These are phyloP conservation scores for Ochotona curzoniae DNA, from an alignment of 2,113 vertebrate species.

Conservation along the genomic window DNA sequence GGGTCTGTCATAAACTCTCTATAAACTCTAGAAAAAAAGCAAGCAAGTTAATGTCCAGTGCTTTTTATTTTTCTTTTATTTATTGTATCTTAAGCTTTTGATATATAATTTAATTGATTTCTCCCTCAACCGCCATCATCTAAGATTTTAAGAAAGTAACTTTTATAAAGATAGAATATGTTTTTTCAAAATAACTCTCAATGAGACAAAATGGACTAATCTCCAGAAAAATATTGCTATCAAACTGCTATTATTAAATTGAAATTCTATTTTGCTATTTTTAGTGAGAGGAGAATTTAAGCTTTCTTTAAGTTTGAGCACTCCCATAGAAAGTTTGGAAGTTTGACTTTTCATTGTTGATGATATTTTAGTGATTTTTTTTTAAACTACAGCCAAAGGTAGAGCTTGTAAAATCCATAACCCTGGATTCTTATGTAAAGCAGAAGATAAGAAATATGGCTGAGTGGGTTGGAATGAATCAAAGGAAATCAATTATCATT, in stretches of 20 bases:
- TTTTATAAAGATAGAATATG: slow-evolving; percentile 31
- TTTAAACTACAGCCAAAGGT: slow-evolving; percentile 35
- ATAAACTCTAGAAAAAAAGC: background rate
- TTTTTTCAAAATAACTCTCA: slow-evolving; percentile 15
- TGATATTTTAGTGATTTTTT: slow-evolving; percentile 57
- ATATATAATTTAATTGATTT: slow-evolving; percentile 19
- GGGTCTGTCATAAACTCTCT: background rate
- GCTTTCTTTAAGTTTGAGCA: slow-evolving; percentile 68
- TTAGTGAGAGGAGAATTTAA: slow-evolving; percentile 46
- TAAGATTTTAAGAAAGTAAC: slow-evolving; percentile 54
- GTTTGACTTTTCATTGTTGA: background rate
- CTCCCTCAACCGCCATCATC: background rate
- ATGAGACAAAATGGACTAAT: slow-evolving; percentile 57
- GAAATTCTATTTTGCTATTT: slow-evolving; percentile 59
- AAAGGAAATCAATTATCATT: slow-evolving; percentile 67
- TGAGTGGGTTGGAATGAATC: slow-evolving; percentile 68
- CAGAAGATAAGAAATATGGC: slow-evolving; percentile 62
- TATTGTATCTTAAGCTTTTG: slow-evolving; percentile 46
- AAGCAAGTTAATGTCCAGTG: background rate
- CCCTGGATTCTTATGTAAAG: slow-evolving; percentile 57
- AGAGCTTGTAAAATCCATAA: slow-evolving; percentile 52
- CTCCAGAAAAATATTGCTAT: slow-evolving; percentile 55
- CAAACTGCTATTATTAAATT: slow-evolving; percentile 1
- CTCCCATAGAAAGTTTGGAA: slow-evolving; percentile 18
- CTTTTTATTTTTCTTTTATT: too few species aligned